Evolutionary conservation across 1,140 invertebrate species (phyloP).

Genomic region (Formica exsecta): DNA sequence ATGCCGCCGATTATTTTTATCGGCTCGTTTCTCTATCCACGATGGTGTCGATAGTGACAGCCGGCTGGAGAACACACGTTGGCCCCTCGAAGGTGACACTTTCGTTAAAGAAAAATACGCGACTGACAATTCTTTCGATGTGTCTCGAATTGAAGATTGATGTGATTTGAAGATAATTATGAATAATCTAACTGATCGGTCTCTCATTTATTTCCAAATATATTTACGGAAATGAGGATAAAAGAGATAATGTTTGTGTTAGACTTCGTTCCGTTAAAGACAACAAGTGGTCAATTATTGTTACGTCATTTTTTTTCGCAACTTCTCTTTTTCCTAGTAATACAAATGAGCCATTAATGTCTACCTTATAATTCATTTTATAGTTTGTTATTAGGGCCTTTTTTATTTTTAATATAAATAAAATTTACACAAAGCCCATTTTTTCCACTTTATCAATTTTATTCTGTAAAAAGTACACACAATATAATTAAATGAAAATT

Average conservation of each 20-base stretch:
- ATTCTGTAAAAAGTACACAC: background rate
- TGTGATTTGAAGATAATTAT: conserved; percentile 17
- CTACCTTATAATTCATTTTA: conserved; percentile 5
- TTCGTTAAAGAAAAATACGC: conserved; percentile 19
- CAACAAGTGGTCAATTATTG: conserved; percentile 21
- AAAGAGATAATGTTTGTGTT: background rate
- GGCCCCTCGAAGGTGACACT: background rate
- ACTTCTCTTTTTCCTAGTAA: background rate
- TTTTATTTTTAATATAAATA: too few species aligned
- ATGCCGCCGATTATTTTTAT: conserved; percentile 66
- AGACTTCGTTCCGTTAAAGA: background rate
- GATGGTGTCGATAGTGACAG: conserved; percentile 26
- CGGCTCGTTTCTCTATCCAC: conserved; percentile 8
- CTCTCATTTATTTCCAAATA: background rate
- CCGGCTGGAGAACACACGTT: background rate
- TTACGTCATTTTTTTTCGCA: conserved; percentile 1
- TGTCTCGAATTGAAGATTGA: background rate
- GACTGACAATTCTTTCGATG: too few species aligned
- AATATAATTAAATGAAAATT: background rate
- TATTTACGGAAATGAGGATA: conserved; percentile 8
- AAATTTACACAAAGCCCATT: background rate
- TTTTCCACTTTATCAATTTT: background rate
- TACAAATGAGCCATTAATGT: conserved; percentile 17
- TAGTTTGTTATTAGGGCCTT: background rate
- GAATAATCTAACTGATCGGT: background rate